Evolutionary conservation across 2,797 vertebrate genomes (phyloP).

Genomic region (Crocodylus rhombifer): DNA sequence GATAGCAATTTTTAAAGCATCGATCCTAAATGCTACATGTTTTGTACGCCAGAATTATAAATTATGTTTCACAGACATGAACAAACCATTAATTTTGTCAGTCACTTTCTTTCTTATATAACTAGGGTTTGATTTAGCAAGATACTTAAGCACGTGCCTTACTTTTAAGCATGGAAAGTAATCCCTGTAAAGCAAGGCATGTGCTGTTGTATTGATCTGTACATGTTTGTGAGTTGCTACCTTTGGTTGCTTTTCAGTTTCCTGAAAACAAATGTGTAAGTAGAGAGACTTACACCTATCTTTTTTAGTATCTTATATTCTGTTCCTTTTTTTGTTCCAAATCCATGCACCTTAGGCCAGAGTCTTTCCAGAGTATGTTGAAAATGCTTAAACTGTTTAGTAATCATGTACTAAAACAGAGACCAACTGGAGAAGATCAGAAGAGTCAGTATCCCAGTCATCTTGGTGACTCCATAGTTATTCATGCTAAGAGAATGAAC

Average conservation of each 20-base stretch:
- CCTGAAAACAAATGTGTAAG: background rate
- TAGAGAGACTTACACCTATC: background rate
- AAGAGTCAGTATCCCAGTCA: background rate
- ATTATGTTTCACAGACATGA: fast-evolving
- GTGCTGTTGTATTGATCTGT: background rate
- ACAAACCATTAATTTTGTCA: background rate
- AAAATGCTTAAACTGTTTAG: background rate
- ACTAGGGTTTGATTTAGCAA: background rate
- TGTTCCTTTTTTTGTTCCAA: background rate
- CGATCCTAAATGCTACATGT: too few relatives aligned
- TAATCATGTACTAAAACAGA: background rate
- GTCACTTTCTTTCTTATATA: background rate
- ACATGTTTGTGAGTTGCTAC: background rate
- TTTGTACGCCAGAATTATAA: background rate
- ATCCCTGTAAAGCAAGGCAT: background rate
- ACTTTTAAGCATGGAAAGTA: background rate
- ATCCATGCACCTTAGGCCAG: background rate
- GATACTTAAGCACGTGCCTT: background rate
- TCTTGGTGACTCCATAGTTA: background rate
- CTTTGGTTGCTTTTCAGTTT: slow-evolving; percentile 1
- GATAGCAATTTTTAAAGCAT: background rate
- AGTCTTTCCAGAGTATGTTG: background rate
- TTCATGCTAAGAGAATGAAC: background rate
- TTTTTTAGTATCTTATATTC: background rate
- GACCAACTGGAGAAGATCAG: background rate